phyloP scores from a whole-genome alignment of 2,113 vertebrate genomes.

The Puffinus mauretanicus region DNA sequence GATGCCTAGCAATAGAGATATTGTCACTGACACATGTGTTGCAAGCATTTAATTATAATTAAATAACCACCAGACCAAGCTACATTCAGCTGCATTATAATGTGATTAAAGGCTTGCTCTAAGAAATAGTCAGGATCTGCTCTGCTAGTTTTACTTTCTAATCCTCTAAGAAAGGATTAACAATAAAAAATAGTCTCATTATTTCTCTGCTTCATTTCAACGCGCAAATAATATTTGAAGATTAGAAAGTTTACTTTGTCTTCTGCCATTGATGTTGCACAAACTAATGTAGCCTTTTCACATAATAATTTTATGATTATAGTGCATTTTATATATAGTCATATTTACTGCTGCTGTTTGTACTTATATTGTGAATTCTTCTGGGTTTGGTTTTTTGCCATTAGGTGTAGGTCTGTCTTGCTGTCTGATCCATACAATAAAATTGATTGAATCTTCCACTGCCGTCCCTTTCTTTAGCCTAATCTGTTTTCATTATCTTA shows the following conservation, averaged over 20 bases:
- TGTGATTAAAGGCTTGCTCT: constrained; percentile 61
- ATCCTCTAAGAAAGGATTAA: constrained; percentile 64
- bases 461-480: neutral
- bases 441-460: neutral
- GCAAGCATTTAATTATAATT: constrained; percentile 57
- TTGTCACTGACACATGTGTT: neutral
- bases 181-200: constrained; percentile 27
- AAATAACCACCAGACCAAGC: constrained; percentile 17
- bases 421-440: neutral
- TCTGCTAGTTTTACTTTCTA: constrained; percentile 50
- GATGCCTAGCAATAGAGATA: neutral
- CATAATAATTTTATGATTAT: neutral
- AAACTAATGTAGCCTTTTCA: neutral
- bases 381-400: neutral
- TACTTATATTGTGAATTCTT: neutral
- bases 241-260: constrained; percentile 6
- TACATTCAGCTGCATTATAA: constrained; percentile 35
- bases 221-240: constrained; percentile 3
- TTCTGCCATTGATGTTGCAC: neutral
- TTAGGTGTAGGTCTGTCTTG: neutral
- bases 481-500: neutral
- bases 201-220: constrained; percentile 40
- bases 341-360: neutral
- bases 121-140: constrained; percentile 52
- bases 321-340: neutral